phyloP scores from a whole-genome alignment of 2,113 vertebrate species.

The Apeltes quadracus region DNA sequence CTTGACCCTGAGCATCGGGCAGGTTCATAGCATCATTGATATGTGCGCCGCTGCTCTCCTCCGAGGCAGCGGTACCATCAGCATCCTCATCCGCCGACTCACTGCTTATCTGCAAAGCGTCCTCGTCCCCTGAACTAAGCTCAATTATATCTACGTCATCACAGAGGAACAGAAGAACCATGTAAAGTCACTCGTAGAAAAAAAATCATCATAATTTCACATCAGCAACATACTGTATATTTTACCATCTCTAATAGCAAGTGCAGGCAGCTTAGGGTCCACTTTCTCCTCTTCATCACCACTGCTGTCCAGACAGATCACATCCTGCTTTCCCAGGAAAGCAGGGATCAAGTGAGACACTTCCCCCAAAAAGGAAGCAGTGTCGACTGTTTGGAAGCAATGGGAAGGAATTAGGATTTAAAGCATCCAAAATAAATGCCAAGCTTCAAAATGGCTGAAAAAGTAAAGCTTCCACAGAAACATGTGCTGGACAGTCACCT shows the following conservation, averaged over 20 bases:
- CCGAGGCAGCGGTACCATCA: slow-evolving; percentile 75
- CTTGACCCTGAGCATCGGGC: slow-evolving; percentile 89
- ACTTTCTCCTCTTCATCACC: slow-evolving; percentile 79
- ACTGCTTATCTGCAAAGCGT: slow-evolving; percentile 91
- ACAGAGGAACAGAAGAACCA: slow-evolving; percentile 20
- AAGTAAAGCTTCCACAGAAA: neutral
- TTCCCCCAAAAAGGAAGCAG: slow-evolving; percentile 86
- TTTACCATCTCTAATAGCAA: slow-evolving; percentile 87
- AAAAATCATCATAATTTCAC: neutral
- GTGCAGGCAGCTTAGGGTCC: slow-evolving; percentile 74
- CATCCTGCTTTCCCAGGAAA: slow-evolving; percentile 87
- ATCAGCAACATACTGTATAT: neutral
- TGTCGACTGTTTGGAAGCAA: slow-evolving; percentile 75
- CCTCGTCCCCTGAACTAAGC: slow-evolving; percentile 96
- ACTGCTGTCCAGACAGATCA: slow-evolving; percentile 96
- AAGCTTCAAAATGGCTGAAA: neutral
- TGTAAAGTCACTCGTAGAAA: neutral
- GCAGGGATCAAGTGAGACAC: slow-evolving; percentile 83
- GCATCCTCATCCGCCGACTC: slow-evolving; percentile 90
- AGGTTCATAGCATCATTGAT: slow-evolving; percentile 93
- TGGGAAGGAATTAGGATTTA: neutral
- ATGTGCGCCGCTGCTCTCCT: slow-evolving; percentile 95
- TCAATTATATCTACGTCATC: slow-evolving; percentile 90
- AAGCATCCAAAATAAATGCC: neutral
- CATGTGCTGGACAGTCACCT: slow-evolving; percentile 45